Evolutionary conservation across 2,888 invertebrate species (phyloP).

Genomic region (Timema podura): DNA sequence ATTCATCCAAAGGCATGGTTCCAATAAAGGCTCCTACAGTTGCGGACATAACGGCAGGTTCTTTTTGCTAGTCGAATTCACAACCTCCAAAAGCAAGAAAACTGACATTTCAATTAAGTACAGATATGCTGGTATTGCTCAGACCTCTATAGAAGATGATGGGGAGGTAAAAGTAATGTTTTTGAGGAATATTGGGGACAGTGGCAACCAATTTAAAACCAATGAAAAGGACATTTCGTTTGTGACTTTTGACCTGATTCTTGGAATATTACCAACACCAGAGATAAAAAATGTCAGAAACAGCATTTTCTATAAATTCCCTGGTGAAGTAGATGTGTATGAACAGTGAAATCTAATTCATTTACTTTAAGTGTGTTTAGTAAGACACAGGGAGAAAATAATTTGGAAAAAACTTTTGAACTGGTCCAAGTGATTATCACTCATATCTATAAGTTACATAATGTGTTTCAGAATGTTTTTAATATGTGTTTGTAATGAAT

Average conservation of each 20-base stretch:
- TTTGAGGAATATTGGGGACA: background rate
- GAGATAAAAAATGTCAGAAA: constrained; percentile 6
- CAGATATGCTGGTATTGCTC: constrained; percentile 8
- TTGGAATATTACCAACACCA: background rate
- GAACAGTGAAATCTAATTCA: background rate
- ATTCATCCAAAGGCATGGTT: background rate
- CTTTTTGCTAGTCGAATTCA: background rate
- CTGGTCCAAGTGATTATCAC: background rate
- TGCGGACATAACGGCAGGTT: constrained; percentile 1
- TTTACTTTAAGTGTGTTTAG: background rate
- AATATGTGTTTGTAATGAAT: background rate
- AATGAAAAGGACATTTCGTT: background rate
- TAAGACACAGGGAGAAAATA: constrained; percentile 8
- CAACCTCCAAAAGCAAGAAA: constrained; percentile 1
- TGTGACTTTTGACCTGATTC: background rate
- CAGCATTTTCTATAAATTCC: constrained; percentile 1
- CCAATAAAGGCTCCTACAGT: background rate
- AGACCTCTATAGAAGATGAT: background rate
- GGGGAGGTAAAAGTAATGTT: background rate
- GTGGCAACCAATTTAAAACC: constrained; percentile 1
- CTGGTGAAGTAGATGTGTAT: background rate
- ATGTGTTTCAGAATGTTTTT: background rate
- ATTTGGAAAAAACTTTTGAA: too few species aligned
- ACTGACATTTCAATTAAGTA: background rate
- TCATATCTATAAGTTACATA: background rate